Evolutionary conservation across 2,113 vertebrate species (phyloP).

Genomic region (Craseonycteris thonglongyai): DNA sequence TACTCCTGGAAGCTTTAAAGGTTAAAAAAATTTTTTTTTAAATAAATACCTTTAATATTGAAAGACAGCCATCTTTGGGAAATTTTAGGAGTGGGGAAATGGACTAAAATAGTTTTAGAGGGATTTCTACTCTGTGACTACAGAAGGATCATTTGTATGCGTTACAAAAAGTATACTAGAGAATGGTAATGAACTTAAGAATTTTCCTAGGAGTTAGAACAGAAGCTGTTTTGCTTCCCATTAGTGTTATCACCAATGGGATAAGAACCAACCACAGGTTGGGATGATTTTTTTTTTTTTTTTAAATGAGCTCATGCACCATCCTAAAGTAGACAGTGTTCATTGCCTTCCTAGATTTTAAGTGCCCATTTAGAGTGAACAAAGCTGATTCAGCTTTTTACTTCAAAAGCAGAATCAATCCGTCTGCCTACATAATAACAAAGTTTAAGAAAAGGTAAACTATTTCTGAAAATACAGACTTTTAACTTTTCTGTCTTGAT

Average conservation of each 20-base stretch:
- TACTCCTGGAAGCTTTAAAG: not conserved
- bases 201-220: constrained; percentile 13
- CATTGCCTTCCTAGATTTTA: constrained; percentile 48
- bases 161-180: not conserved
- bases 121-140: not conserved
- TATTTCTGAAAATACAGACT: constrained; percentile 48
- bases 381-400: constrained; percentile 62
- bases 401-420: constrained; percentile 70
- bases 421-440: constrained; percentile 57
- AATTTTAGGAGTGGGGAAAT: not conserved
- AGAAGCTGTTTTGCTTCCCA: not conserved
- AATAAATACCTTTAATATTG: not conserved
- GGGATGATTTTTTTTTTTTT: constrained; percentile 5
- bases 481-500: constrained; percentile 29
- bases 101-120: not conserved
- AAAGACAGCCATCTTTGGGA: not conserved
- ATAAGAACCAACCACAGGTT: constrained; percentile 10
- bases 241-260: not conserved
- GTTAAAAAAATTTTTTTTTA: not conserved
- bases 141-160: not conserved
- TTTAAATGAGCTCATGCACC: not conserved
- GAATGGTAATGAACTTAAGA: not conserved
- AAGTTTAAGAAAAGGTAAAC: constrained; percentile 52
- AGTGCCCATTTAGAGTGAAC: constrained; percentile 59
- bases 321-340: not conserved